Base-by-base conservation (phyloP, 2,113 vertebrate genomes). In the Pelodiscus sinensis region DNA sequence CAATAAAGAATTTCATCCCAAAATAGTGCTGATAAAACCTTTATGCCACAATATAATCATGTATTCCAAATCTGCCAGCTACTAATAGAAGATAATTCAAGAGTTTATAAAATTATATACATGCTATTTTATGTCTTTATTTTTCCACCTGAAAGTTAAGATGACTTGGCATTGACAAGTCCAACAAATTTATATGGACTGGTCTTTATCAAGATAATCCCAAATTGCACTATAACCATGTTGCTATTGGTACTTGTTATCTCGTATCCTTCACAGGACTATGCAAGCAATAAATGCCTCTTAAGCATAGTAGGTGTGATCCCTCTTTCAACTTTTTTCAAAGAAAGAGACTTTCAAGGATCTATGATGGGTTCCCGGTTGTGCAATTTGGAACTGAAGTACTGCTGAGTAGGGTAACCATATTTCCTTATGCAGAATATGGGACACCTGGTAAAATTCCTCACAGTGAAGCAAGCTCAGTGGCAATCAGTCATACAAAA, bases 81-180 rank as follows among this genome's bases (percentile, higher is more conserved):
- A 25, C 27, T 81, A 92, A 73, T 22, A 51, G 35, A 85, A 60
- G 82, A 88, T 4, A 73, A 27, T 79, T 35, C 57, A 81, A 82
- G 6, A 75, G 9, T 27, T 75, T 88, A 79, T 85, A 84, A 86
- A 86, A 55, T 9, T 44, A 0, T 5, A 57, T 58, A 13, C 18
- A 1, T 84, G 3, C 11, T 35, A 80, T 88, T 75, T 87, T 55
- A 38, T 31, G 1, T 1, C 87, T 94, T 90, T 6, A 44, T 54
- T 78, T 58, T 87, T 92, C 89, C 65, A 87, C 22, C 52, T 82
- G 24, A 90, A 88, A 90, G 92, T 11, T 21, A 79, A 24, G 12
- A 38, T 86, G 1, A 85, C 65, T 55, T 80, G 88, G 80, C 5
- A 31, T 44, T n/a, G 8, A 73, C 12, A 86, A 24, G 31, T 73